Evolutionary conservation across 1,140 invertebrate genomes (phyloP), one percentile per base, ranked within the genome.

Genomic region (Diachasmimorpha longicaudata): DNA sequence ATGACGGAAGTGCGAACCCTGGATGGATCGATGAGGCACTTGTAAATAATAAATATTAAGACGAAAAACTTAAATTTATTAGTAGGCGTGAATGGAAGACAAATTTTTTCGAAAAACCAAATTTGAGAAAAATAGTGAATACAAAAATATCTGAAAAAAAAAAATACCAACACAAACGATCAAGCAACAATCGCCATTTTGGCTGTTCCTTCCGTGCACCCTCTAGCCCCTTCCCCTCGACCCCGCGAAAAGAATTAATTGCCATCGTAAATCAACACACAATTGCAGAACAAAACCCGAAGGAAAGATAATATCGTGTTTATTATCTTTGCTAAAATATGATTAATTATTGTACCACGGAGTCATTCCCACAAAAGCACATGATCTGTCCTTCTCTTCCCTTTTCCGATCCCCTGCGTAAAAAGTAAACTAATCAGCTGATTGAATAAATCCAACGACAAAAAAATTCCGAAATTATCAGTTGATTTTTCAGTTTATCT

Each of bases 11-110:
- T 66, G 72, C 58, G 44, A 52, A 75, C 46, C 67, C 44, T 70
- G 58, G 67, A 70, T 70, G 67, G 66, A 75, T 69, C 73, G 74
- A 79, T 69, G 72, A 73, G 72, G 78, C 44, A 77, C 52, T 78
- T 84, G 83, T 85, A 82, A 70, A 82, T 84, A 66, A 74, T 80
- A 80, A 81, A 80, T 63, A 70, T 70, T 52, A 70, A 48, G 55
- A 9, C n/a, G n/a, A 48, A 42, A 58, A 75, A 75, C 13, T 10
- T 69, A 75, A 74, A 71, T 46, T 73, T 80, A 76, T 67, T 79
- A 74, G 55, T 78, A 75, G 69, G 78, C 71, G 79, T 76, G 78
- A 80, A 66, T 76, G 76, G 46, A 37, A 58, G 42, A 70, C 31
- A 66, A 70, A 76, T 69, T 72, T 74, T 69, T 58, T 48, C 77